These are phyloP conservation scores for Eueremaeus valkanovi DNA, from an alignment of 2,888 invertebrate genomes.

Conservation along the genomic window DNA sequence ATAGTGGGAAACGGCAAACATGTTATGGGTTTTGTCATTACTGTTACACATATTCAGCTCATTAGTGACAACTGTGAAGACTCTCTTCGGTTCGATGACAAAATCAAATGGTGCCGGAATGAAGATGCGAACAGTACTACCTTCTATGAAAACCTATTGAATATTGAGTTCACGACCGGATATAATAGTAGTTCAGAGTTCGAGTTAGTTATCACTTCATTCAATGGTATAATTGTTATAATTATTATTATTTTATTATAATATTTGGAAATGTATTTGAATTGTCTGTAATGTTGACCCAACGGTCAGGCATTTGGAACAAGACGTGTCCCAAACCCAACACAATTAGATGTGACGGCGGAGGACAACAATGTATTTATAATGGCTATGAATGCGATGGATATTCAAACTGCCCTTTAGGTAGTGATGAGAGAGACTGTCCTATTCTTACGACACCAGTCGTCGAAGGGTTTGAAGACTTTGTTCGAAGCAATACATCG, in stretches of 20 bases:
- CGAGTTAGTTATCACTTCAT: neutral
- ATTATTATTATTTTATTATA: no score
- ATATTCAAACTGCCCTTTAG: neutral
- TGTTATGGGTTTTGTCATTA: neutral
- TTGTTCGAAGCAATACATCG: neutral
- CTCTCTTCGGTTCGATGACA: neutral
- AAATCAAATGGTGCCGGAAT: neutral
- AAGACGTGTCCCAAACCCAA: neutral
- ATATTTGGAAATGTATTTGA: no score
- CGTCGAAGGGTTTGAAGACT: neutral
- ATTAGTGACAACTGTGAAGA: neutral
- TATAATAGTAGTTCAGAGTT: neutral
- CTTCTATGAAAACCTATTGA: neutral
- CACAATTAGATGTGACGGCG: conserved; percentile 2
- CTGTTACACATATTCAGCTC: neutral
- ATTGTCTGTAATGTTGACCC: neutral
- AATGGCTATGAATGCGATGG: conserved; percentile 22
- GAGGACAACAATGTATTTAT: conserved; percentile 3
- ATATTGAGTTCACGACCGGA: conserved; percentile 11
- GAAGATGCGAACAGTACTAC: neutral
- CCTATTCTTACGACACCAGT: neutral
- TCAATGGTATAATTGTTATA: neutral
- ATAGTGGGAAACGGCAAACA: neutral
- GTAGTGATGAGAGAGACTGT: neutral
- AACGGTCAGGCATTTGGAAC: conserved; percentile 6